Conservation (phyloP, 2,888 invertebrate species). For the Lasioglossum lativentre region DNA sequence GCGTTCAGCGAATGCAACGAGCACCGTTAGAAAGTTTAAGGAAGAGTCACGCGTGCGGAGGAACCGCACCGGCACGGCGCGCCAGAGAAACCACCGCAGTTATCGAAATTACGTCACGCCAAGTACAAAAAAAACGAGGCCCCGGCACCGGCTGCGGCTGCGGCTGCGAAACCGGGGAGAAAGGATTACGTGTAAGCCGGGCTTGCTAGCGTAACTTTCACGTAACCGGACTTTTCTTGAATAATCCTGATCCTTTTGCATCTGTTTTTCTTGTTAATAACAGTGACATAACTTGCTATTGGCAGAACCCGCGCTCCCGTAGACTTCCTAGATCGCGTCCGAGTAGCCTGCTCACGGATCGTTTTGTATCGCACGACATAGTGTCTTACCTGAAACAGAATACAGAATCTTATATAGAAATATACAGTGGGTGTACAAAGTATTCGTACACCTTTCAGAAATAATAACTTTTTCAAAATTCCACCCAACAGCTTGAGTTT, state of each 20-base stretch:
- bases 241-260: not conserved
- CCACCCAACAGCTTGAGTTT: too few relatives aligned
- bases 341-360: not conserved
- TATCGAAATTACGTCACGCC: conserved; percentile 67
- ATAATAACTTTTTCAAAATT: too few relatives aligned
- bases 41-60: conserved; percentile 43
- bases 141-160: not conserved
- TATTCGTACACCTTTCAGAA: too few relatives aligned
- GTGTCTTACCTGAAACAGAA: not conserved
- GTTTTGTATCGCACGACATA: not conserved
- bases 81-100: conserved; percentile 66
- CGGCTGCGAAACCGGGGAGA: conserved; percentile 6
- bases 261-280: not conserved
- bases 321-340: conserved; percentile 16
- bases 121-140: conserved; percentile 21
- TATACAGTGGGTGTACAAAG: too few relatives aligned
- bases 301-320: not conserved
- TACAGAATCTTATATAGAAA: not conserved
- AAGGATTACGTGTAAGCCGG: conserved; percentile 45
- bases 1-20: not conserved
- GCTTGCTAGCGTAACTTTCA: conserved; percentile 51
- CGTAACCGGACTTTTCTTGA: conserved; percentile 52
- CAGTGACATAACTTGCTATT: conserved; percentile 24
- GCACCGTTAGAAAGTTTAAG: conserved; percentile 66
- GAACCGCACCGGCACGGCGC: conserved; percentile 35